Evolutionary conservation across 2,797 vertebrate genomes (phyloP), one percentile per base, ranked within the genome.

Genomic region (Channa striata): DNA sequence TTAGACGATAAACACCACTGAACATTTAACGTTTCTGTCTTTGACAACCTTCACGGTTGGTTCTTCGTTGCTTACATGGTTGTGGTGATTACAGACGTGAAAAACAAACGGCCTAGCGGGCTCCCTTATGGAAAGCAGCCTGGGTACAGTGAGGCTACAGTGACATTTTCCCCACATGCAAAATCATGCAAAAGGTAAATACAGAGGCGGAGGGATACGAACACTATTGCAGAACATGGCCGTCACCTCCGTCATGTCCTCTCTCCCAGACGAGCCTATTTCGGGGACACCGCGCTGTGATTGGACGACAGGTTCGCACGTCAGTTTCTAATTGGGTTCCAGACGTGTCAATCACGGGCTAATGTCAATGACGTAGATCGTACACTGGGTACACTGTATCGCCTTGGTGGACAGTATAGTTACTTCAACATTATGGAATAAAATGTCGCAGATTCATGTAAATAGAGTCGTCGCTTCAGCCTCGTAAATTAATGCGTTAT

Each of bases 131-230:
- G 78, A 90, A 87, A 87, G 66, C 79, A 85, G 82, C 47, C 71
- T 69, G 80, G 48, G 60, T 67, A 86, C 88, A 81, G 85, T 53
- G 78, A 68, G 77, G 68, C 76, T 80, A 86, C 89, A 86, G 74
- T 92, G 91, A 92, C 88, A 93, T 92, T 92, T 93, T 90, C 87
- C 82, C 88, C 90, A 90, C 92, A 93, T 93, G 92, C 91, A 93
- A 93, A 93, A 93, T 92, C 90, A 92, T 91, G 92, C 90, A 92
- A 93, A 93, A 93, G 90, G 92, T 93, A 93, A 93, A 93, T 93
- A 93, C 87, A 86, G 87, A 87, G 77, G 92, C 92, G 92, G 92
- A 93, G 91, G 90, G 90, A 93, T 91, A 93, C 90, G 82, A 89
- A 91, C 89, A 91, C 83, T 56, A 80, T 72, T 66, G 81, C 90